Base-by-base conservation (phyloP, 1,140 invertebrate species). In the Tenebrio molitor region DNA sequence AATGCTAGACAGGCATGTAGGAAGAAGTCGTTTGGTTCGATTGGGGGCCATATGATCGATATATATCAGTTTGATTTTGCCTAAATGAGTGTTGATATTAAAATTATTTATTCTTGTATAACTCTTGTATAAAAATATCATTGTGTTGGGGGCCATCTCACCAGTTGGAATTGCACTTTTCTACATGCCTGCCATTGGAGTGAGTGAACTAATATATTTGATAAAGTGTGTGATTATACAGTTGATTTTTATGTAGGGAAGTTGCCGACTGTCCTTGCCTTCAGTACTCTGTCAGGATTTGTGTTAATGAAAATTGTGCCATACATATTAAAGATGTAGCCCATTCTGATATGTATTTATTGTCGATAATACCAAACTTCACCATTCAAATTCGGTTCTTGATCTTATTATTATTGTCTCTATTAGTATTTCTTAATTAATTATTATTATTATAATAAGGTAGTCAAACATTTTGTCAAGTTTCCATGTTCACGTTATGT, bases 391-490 rank as follows among this genome's bases (percentile, higher is more conserved):
- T 65, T 69, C 16, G 10, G 46, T 69, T 67, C 12, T 15, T 67
- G 34, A 67, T 67, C 64, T 67, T 67, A 46, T 42, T 67, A 46
- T 42, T 67, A 7, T 39, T 12, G 6, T 67, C 15, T 53, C 17
- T 42, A 50, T 65, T 65, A 39, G 36, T 39, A 39, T 39, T 12
- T 39, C 12, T 7, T 39, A 39, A 39, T 39, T 12, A n/a, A 15
- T 44, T 1, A 69, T 46, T 19, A 62, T 29, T 62, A 36, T 14
- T 69, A 63, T 23, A 39, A 8, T 73, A 36, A 75, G 62, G 72
- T 79, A 79, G 76, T 80, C 80, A 80, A 77, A 79, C 80, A 81
- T 81, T 81, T 80, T 81, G 77, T 81, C 80, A 81, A 80, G 76
- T 80, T 81, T 76, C 62, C 65, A 79, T 76, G 77, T 80, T 81